Percentiles rank a stretch among this genome's conserved stretches.
Conservation (phyloP, 1,140 invertebrate genomes). For the Caerostris extrusa region DNA sequence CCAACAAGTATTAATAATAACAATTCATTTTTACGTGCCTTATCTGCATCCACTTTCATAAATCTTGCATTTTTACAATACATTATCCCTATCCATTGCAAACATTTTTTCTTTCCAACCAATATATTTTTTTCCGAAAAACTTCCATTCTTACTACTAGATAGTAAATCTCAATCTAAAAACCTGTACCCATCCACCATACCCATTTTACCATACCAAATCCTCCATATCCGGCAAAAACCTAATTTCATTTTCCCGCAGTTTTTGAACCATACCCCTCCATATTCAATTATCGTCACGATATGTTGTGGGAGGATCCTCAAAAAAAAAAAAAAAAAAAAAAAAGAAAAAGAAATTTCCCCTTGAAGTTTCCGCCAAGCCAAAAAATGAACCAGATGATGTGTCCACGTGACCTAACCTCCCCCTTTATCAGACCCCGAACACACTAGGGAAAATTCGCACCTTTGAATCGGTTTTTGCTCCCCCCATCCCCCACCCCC, state of each 20-base stretch:
- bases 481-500: too few species aligned
- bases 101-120: not conserved
- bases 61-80: not conserved
- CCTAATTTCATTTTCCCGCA: slow-evolving; percentile 14
- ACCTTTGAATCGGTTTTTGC: slow-evolving; percentile 43
- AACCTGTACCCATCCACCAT: too few species aligned
- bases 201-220: too few species aligned
- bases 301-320: not conserved
- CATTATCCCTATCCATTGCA: not conserved
- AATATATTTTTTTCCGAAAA: too few species aligned
- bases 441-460: slow-evolving; percentile 55
- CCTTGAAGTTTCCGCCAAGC: not conserved
- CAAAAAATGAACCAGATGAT: slow-evolving; percentile 66
- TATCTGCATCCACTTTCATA: too few species aligned
- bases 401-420: slow-evolving; percentile 67
- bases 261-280: not conserved
- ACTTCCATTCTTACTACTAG: too few species aligned
- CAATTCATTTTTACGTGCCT: too few species aligned
- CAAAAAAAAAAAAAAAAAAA: not conserved
- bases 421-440: slow-evolving; percentile 60
- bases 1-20: too few species aligned
- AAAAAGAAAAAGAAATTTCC: not conserved
- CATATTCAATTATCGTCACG: slow-evolving; percentile 32
- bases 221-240: not conserved
- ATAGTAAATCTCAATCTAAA: too few species aligned